Base-by-base conservation (phyloP, 2,113 vertebrate species). In the Zosterops lateralis region DNA sequence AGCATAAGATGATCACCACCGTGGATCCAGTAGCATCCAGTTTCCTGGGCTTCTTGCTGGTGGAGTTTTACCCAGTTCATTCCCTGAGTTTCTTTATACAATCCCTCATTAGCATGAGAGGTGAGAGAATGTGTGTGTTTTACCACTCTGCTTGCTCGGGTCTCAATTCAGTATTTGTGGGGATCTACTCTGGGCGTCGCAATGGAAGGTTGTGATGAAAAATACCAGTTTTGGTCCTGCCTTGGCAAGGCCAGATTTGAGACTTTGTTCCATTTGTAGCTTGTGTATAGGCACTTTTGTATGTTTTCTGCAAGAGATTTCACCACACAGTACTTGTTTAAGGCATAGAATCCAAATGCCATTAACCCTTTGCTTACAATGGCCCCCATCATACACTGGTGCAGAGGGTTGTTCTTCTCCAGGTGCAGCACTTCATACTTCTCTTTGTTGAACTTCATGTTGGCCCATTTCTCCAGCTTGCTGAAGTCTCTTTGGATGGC, bases 121-220 rank as follows among this genome's bases (percentile, higher is more conserved):
- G 26, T 0, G 0, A 16, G 38, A 24, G 29, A 40, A 56, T 7
- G 7, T 54, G n/a, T 70, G 16, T 28, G 32, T 40, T 71, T 71
- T 62, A 48, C 48, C 20, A 9, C 16, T 19, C 7, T 0, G 0
- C 34, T 78, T 40, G 5, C 57, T 64, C 0, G 0, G 31, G 17
- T 72, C 34, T 65, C 45, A 36, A 0, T 34, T 73, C 1, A 0
- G 32, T 73, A 12, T 5, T n/a, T 58, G 12, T 24, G 26, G 8
- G 29, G 7, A 0, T 56, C 16, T 71, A 1, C 29, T 9, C 24
- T 29, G 29, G 6, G 29, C 6, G 6, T 56, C 0, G 0, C 56
- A 62, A 40, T 20, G 25, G 24, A 48, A 71, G 14, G 13, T 21
- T 71, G 29, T 21, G 48, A 17, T 71, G 16, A 25, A 62, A 48